A percentile compares a stretch with the other conserved stretches of the same genome.
Conservation (phyloP, 2,888 invertebrate species). For the Eilema caniola region DNA sequence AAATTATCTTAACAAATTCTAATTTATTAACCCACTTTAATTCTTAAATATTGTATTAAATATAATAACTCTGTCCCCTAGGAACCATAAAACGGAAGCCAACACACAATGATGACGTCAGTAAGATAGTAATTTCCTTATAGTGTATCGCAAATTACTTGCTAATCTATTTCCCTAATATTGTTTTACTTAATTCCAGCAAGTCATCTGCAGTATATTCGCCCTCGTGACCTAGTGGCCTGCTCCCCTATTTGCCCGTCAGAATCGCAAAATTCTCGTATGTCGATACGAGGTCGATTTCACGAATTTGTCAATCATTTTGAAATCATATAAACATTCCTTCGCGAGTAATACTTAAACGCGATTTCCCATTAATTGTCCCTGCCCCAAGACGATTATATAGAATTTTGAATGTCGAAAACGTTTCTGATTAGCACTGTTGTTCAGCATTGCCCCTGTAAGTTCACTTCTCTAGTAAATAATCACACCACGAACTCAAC, state of each 20-base stretch:
- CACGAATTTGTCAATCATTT: not conserved
- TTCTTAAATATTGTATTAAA: too few species aligned
- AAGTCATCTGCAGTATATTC: not conserved
- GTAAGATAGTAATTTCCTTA: not conserved
- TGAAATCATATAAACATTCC: too few species aligned
- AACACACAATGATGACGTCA: not conserved
- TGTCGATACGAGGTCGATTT: not conserved
- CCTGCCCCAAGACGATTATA: too few species aligned
- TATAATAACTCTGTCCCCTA: too few species aligned
- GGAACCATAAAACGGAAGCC: too few species aligned
- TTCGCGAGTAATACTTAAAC: too few species aligned
- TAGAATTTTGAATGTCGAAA: too few species aligned
- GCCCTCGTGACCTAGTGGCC: not conserved
- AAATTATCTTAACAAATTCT: too few species aligned
- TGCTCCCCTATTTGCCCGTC: not conserved
- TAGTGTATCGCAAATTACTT: not conserved
- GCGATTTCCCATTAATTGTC: too few species aligned
- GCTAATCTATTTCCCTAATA: not conserved
- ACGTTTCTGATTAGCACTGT: too few species aligned
- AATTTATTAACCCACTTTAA: too few species aligned
- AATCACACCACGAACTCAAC: not conserved
- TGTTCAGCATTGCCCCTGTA: too few species aligned
- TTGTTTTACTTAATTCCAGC: not conserved
- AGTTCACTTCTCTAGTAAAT: not conserved
- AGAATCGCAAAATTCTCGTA: not conserved